Percentiles rank a stretch among this genome's conserved stretches.
These are phyloP conservation scores for Andrena flavipes DNA, from an alignment of 2,888 invertebrate genomes.

Conservation along the genomic window DNA sequence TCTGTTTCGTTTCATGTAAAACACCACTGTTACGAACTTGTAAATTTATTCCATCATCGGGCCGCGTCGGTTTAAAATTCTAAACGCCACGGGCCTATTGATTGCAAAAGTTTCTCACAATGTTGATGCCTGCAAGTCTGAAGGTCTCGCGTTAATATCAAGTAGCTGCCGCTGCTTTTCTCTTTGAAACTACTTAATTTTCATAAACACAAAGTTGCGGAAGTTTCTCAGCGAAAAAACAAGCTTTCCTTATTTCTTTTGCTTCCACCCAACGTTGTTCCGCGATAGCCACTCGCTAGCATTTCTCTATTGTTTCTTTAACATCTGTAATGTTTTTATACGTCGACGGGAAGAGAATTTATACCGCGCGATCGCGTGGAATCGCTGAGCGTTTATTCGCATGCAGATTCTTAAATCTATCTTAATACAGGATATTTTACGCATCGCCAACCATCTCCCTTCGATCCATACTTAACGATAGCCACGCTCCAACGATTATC, in stretches of 20 bases:
- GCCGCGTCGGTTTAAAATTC: slow-evolving; percentile 36
- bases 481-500: slow-evolving; percentile 38
- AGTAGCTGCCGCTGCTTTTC: slow-evolving; percentile 27
- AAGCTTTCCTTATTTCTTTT: slow-evolving; percentile 7
- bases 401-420: too few relatives aligned
- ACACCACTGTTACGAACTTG: neutral
- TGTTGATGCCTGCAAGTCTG: slow-evolving; percentile 29
- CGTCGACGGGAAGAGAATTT: slow-evolving; percentile 1
- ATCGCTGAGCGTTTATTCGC: neutral
- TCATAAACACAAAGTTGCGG: slow-evolving; percentile 42
- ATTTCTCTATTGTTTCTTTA: neutral
- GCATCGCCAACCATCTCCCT: slow-evolving; percentile 20
- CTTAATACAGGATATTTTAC: slow-evolving; percentile 12
- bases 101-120: slow-evolving; percentile 51
- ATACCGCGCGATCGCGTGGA: neutral
- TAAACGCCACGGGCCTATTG: slow-evolving; percentile 25
- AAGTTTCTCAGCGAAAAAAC: slow-evolving; percentile 39
- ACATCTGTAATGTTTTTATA: neutral
- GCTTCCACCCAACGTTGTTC: neutral
- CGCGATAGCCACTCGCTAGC: neutral
- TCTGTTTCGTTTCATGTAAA: slow-evolving; percentile 2
- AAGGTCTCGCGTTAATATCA: slow-evolving; percentile 44
- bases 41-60: slow-evolving; percentile 26
- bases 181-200: slow-evolving; percentile 36
- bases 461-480: slow-evolving; percentile 19